phyloP scores from a whole-genome alignment of 2,113 vertebrate species.

The Cyphomyrus plagiostoma region DNA sequence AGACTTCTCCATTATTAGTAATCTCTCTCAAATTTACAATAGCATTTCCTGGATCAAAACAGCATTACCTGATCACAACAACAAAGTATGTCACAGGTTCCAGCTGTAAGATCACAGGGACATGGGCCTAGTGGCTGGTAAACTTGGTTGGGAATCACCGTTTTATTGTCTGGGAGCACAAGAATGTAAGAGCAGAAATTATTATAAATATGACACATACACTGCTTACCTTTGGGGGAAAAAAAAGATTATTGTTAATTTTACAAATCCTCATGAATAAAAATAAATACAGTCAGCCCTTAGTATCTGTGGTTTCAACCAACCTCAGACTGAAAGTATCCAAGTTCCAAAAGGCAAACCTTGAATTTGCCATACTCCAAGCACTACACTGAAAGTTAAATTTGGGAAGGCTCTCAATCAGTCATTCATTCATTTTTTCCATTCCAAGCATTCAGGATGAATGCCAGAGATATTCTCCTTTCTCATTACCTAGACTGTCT shows the following conservation, averaged over 20 bases:
- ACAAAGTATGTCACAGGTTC: conserved; percentile 76
- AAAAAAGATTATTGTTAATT: not conserved
- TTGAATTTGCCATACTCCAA: not conserved
- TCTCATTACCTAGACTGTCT: not conserved
- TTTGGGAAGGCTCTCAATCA: not conserved
- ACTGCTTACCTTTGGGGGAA: not conserved
- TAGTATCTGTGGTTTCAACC: not conserved
- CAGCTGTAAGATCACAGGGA: conserved; percentile 76
- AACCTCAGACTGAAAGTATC: not conserved
- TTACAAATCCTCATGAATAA: not conserved
- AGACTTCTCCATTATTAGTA: not conserved
- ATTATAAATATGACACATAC: not conserved
- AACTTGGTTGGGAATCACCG: conserved; percentile 74
- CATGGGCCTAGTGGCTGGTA: conserved; percentile 83
- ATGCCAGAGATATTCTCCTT: not conserved
- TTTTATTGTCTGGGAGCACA: conserved; percentile 66
- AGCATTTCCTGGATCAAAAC: not conserved
- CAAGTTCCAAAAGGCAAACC: not conserved
- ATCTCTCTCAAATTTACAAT: not conserved
- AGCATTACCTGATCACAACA: conserved; percentile 83
- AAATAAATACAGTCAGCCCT: not conserved
- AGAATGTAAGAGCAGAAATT: not conserved
- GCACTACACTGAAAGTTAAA: not conserved
- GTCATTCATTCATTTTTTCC: not conserved
- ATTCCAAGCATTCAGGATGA: not conserved